Base-by-base conservation (phyloP, 92 coral and sea anemone species). In the Porites lobata region DNA sequence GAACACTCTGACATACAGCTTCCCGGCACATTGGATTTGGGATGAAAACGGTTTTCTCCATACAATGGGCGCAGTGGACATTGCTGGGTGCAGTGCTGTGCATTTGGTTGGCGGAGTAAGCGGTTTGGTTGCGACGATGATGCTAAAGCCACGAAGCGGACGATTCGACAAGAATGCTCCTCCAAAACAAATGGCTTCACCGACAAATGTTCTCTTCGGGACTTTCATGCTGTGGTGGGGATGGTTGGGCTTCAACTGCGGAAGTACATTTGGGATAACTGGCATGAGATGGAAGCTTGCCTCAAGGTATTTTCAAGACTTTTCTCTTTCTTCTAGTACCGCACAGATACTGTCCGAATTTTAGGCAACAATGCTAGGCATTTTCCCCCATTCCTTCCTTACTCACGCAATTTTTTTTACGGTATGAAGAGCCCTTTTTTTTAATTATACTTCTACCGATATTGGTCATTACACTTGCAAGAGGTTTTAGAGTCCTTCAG, bases 201-300 rank as follows among this genome's bases (percentile, higher is more conserved):
- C 99, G 10, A 95, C 99, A 64, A 96, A 93, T 74, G 99, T 96
- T 9, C 85, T 96, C 51, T 89, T 96, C 12, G 99, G 99, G 4
- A 96, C 99, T 4, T 96, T 96, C 66, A 96, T 96, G 99, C 21
- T 96, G 29, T 96, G 99, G 99, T 96, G 99, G 99, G 99, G 99
- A 1, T 96, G 99, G 99, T 91, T 96, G 19, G 99, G 99, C 0
- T 96, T 96, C 79, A 96, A 96, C 85, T 96, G 99, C 75, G 99
- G 99, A n/a, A 96, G 99, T 77, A 96, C 99, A 2, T 96, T 96
- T 88, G 99, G 99, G 3, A 93, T 95, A n/a, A 96, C 96, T 51
- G 99, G 99, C 62, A 89, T 83, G 68, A 96, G 95, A 54, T 96
- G 99, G 99, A 96, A 96, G 69, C 94, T 96, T 2, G 99, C 98